Base-by-base conservation (phyloP, 2,797 vertebrate species). In the Karalla daura region DNA sequence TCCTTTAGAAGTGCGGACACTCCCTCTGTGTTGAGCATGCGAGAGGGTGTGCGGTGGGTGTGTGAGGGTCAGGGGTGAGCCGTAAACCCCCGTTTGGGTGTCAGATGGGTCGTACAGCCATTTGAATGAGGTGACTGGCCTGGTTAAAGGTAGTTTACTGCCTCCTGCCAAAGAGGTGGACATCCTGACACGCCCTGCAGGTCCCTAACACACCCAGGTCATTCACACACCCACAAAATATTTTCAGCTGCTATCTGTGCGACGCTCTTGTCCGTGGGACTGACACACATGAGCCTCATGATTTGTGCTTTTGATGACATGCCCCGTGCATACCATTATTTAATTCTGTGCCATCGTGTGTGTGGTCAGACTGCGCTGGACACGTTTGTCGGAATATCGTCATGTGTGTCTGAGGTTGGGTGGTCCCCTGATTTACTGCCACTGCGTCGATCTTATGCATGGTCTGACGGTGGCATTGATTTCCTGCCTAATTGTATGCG, bases 71-170 rank as follows among this genome's bases (percentile, higher is more conserved):
- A 83, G 60, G 37, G 83, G 69, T 59, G 70, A 74, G 87, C 73
- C 83, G 62, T 88, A 83, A 89, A 85, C 51, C 60, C 60, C 56
- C 64, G n/a, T 18, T 14, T 0, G 45, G 45, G 70, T 75, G 79
- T 86, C 85, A 86, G 80, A 80, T 82, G 81, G 81, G 74, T 86
- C 81, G 39, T 50, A 51, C 50, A 75, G 65, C 45, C 56, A 11
- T 24, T 47, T 84, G 86, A 90, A 87, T 86, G 55, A 73, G 69
- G 14, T 4, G 69, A 61, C 76, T 64, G 43, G 39, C 72, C 63
- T 65, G 56, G 37, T 82, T 78, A 76, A 68, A 84, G 85, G 60
- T 77, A 45, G 72, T 90, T 90, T 89, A 91, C 51, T 53, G 74
- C 85, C 15, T 74, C 14, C 10, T 43, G 41, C 62, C 75, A 61